phyloP scores from a whole-genome alignment of 2,888 invertebrate species.

The Coremacera marginata region DNA sequence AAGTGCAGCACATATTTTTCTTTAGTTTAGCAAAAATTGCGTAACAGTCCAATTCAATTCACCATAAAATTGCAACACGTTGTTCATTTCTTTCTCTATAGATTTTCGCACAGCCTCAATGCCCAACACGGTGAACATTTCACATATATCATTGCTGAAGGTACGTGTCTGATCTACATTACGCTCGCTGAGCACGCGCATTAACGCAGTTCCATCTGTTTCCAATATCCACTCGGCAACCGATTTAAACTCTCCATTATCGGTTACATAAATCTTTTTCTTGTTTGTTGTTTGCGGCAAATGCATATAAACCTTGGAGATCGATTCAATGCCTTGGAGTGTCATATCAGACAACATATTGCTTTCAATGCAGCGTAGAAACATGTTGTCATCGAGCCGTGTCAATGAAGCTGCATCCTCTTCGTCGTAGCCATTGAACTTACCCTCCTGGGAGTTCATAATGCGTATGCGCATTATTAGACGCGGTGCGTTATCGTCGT shows the following conservation, averaged over 20 bases:
- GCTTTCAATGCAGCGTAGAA: conserved; percentile 95
- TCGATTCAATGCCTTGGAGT: conserved; percentile 94
- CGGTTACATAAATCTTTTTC: conserved; percentile 93
- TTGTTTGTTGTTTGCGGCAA: conserved; percentile 95
- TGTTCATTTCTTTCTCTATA: conserved; percentile 98
- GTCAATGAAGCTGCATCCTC: conserved; percentile 46
- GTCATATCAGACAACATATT: conserved; percentile 99
- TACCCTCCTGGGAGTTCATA: conserved; percentile 81
- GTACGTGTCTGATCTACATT: conserved; percentile 98
- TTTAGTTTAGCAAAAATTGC: neutral
- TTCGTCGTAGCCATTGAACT: conserved; percentile 71
- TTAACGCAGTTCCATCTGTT: conserved; percentile 96
- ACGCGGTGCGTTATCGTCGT: conserved; percentile 98
- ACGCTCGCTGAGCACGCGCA: conserved; percentile 92
- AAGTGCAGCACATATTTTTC: no score
- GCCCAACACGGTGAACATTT: conserved; percentile 94
- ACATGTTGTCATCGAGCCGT: conserved; percentile 91
- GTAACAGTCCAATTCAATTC: neutral
- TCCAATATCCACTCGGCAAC: conserved; percentile 97
- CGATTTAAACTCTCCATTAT: conserved; percentile 92
- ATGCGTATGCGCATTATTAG: conserved; percentile 94
- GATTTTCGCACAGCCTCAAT: conserved; percentile 98
- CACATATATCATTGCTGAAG: conserved; percentile 97
- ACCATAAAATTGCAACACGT: conserved; percentile 95
- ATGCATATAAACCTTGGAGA: conserved; percentile 98